phyloP scores from a whole-genome alignment of 2,797 vertebrate species.

The Peromyscus eremicus region DNA sequence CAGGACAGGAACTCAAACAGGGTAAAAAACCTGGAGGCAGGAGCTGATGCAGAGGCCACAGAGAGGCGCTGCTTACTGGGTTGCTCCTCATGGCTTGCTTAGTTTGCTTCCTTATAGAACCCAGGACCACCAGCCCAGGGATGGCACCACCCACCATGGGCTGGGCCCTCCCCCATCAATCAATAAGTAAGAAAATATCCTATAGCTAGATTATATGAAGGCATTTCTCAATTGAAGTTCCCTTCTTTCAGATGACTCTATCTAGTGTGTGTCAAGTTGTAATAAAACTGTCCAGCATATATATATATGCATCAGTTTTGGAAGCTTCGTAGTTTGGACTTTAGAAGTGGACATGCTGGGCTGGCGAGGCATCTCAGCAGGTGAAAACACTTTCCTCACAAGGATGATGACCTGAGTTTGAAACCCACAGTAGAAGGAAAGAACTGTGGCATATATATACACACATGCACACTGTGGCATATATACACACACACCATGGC shows the following conservation, averaged over 20 bases:
- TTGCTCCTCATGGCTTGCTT: neutral
- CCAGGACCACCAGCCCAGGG: neutral
- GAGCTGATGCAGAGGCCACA: neutral
- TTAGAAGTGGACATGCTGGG: neutral
- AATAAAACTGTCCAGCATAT: neutral
- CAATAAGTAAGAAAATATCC: neutral
- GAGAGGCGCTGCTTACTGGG: neutral
- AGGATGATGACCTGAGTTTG: neutral
- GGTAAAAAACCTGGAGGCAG: neutral
- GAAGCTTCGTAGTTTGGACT: neutral
- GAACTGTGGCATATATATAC: neutral
- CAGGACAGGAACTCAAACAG: neutral
- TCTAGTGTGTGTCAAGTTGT: neutral
- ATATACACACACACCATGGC: no score
- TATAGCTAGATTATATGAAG: neutral
- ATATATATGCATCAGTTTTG: neutral
- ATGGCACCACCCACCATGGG: neutral
- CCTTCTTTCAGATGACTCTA: neutral
- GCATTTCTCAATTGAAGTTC: neutral
- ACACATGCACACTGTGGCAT: no score
- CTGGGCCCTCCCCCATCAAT: neutral
- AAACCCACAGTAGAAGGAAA: neutral
- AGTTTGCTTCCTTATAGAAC: neutral
- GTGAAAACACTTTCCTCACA: no score
- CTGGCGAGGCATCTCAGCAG: no score